These are phyloP conservation scores for Caenorhabditis sinica DNA, from an alignment of 2,888 invertebrate species.

Conservation along the genomic window DNA sequence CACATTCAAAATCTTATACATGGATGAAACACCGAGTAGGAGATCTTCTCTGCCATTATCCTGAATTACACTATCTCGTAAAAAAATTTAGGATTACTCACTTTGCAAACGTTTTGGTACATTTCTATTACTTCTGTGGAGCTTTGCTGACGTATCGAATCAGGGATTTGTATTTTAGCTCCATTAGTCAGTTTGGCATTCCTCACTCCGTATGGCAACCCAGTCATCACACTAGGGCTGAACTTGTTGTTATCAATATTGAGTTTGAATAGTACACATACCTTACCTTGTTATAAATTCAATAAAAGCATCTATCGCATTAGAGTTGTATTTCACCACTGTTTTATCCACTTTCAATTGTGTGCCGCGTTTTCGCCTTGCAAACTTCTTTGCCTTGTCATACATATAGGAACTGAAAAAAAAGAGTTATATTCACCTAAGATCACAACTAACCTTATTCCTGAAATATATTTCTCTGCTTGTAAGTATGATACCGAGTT, in stretches of 20 bases:
- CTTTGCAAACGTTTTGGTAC: background rate
- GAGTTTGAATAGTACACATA: no score
- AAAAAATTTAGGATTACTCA: no score
- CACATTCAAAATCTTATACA: background rate
- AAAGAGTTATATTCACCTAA: no score
- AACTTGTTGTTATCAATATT: background rate
- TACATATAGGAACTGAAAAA: conserved; percentile 1
- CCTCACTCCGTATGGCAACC: background rate
- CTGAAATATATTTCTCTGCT: no score
- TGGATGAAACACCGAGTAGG: background rate
- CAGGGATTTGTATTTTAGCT: background rate
- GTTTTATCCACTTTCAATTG: background rate
- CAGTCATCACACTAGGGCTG: conserved; percentile 14
- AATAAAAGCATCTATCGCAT: background rate
- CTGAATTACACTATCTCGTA: background rate
- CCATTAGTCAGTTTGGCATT: conserved; percentile 4
- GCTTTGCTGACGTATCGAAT: conserved; percentile 7
- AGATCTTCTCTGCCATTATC: background rate
- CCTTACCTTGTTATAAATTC: conserved; percentile 10
- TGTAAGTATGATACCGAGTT: conserved; percentile 14
- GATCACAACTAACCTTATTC: no score
- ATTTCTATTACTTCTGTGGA: conserved; percentile 2
- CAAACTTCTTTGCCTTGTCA: background rate
- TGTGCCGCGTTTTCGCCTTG: background rate
- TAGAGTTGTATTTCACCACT: background rate